Evolutionary conservation across 2,797 vertebrate genomes (phyloP).

Genomic region (Poecilia wingei): DNA sequence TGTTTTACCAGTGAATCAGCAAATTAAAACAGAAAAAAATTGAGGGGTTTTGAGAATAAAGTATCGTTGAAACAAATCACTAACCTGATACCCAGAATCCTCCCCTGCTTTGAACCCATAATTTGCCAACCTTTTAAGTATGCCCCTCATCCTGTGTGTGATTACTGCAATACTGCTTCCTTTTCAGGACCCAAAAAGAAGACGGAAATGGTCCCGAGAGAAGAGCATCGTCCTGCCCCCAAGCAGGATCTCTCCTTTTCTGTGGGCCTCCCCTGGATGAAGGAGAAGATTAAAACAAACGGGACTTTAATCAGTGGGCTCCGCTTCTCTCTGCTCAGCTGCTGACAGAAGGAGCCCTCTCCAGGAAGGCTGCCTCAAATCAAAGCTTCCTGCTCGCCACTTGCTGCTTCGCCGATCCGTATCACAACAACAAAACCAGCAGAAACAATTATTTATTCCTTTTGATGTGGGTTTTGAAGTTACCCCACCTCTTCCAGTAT

Average conservation of each 20-base stretch:
- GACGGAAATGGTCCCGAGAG: constrained; percentile 60
- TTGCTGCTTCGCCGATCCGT: constrained; percentile 95
- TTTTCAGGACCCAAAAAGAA: constrained; percentile 63
- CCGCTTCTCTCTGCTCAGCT: constrained; percentile 87
- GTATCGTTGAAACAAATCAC: constrained; percentile 10
- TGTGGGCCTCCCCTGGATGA: constrained; percentile 88
- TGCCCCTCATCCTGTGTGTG: constrained; percentile 21
- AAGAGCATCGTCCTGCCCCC: constrained; percentile 67
- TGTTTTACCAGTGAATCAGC: background rate
- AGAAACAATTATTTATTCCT: constrained; percentile 99
- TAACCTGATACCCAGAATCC: constrained; percentile 15
- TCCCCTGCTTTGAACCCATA: constrained; percentile 8
- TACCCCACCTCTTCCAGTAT: constrained; percentile 78
- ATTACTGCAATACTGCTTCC: constrained; percentile 33
- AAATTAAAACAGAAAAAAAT: background rate
- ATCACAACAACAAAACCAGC: constrained; percentile 98
- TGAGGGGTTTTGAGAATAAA: background rate
- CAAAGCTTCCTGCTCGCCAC: constrained; percentile 97
- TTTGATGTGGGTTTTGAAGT: constrained; percentile 95
- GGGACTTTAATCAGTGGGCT: constrained; percentile 97
- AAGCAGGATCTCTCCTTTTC: constrained; percentile 83
- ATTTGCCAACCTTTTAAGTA: constrained; percentile 4
- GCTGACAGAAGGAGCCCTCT: constrained; percentile 91
- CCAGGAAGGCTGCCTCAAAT: constrained; percentile 94
- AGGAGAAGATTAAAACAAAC: constrained; percentile 97